Evolutionary conservation across 1,140 invertebrate species (phyloP).

Genomic region (Tenebrio molitor): DNA sequence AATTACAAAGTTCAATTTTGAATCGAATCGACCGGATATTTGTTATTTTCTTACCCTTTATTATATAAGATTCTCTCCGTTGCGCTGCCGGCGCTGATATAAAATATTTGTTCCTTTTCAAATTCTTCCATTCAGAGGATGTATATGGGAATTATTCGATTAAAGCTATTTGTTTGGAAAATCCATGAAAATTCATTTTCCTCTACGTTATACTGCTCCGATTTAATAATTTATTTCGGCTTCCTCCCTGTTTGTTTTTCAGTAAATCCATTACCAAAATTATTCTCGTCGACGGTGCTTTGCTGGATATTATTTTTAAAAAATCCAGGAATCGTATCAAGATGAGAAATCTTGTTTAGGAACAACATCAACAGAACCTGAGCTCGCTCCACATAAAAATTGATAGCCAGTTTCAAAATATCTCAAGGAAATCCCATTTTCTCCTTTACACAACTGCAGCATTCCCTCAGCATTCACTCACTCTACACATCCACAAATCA

Average conservation of each 20-base stretch:
- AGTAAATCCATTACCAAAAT: conserved; percentile 36
- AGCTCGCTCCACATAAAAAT: conserved; percentile 8
- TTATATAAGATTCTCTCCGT: background rate
- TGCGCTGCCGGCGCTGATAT: background rate
- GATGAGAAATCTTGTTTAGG: conserved; percentile 25
- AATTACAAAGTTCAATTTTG: conserved; percentile 54
- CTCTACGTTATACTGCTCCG: conserved; percentile 17
- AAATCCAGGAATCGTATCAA: conserved; percentile 15
- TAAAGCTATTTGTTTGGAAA: conserved; percentile 30
- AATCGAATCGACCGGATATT: conserved; percentile 50
- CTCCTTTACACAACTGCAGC: too few species aligned
- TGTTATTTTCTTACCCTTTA: conserved; percentile 35
- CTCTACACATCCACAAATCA: too few species aligned
- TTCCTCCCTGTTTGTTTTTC: conserved; percentile 33
- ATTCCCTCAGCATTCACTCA: too few species aligned
- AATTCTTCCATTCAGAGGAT: background rate
- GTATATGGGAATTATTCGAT: conserved; percentile 22
- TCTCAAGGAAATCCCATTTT: too few species aligned
- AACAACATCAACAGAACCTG: background rate
- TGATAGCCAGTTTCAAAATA: too few species aligned
- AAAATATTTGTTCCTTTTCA: conserved; percentile 30
- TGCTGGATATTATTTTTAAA: conserved; percentile 24
- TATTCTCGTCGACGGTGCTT: conserved; percentile 32
- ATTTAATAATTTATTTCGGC: conserved; percentile 41
- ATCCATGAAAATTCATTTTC: conserved; percentile 31